Evolutionary conservation across 2,888 invertebrate species (phyloP).

Genomic region (Andricus curvator): DNA sequence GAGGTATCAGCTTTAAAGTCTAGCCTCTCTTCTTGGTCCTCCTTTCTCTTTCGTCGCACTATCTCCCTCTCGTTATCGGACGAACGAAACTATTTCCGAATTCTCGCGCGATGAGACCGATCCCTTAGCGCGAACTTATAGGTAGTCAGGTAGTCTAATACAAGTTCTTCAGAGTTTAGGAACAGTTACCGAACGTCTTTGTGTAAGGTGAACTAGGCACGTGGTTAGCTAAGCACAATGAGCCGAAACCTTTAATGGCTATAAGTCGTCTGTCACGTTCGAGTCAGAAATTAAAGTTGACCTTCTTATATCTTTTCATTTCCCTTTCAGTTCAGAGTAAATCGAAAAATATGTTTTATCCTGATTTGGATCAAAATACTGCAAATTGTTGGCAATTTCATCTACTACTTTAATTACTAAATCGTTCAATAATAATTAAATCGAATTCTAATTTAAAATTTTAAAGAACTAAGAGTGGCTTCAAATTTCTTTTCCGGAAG

Average conservation of each 20-base stretch:
- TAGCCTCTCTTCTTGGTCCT: constrained; percentile 30
- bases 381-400: not conserved
- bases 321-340: not conserved
- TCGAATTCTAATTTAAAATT: too few species aligned
- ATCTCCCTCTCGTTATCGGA: constrained; percentile 51
- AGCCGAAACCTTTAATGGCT: constrained; percentile 65
- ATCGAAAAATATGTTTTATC: not conserved
- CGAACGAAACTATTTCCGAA: constrained; percentile 66
- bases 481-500: too few species aligned
- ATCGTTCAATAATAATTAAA: too few species aligned
- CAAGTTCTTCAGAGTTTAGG: constrained; percentile 67
- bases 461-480: too few species aligned
- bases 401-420: not conserved
- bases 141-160: constrained; percentile 70
- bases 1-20: constrained; percentile 31
- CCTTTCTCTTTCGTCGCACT: constrained; percentile 37
- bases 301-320: constrained; percentile 18
- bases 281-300: constrained; percentile 50
- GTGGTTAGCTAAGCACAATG: constrained; percentile 63
- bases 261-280: constrained; percentile 65
- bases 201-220: constrained; percentile 56
- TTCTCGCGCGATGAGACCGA: constrained; percentile 62
- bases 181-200: constrained; percentile 63
- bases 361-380: not conserved
- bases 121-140: constrained; percentile 71